These are phyloP conservation scores for Urocynchramus pylzowi DNA, from an alignment of 2,113 vertebrate genomes.

Conservation along the genomic window DNA sequence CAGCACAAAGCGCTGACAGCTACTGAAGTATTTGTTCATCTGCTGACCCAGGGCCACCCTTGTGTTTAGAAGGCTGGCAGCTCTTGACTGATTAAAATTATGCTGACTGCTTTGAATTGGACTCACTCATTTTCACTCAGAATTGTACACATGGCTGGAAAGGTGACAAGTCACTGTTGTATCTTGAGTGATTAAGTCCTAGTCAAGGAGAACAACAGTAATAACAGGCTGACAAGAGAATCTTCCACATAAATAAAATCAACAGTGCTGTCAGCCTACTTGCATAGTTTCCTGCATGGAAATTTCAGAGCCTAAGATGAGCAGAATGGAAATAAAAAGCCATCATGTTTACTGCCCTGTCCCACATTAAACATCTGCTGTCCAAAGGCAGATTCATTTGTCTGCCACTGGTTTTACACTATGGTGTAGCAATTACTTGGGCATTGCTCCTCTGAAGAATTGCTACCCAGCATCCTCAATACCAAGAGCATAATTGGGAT, in stretches of 20 bases:
- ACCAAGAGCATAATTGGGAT: neutral
- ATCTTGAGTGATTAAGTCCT: slow-evolving; percentile 17
- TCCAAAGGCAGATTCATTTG: neutral
- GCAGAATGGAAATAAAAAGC: neutral
- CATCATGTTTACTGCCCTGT: neutral
- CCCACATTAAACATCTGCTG: neutral
- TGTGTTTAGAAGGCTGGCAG: neutral
- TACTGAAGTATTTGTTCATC: neutral
- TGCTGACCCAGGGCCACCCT: neutral
- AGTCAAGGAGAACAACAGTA: neutral
- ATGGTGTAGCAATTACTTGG: neutral
- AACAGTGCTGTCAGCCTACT: neutral
- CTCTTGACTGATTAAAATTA: neutral
- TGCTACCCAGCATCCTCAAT: neutral
- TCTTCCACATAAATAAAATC: slow-evolving; percentile 1
- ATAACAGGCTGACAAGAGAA: neutral
- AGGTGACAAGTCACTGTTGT: neutral
- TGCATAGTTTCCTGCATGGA: neutral
- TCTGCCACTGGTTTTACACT: neutral
- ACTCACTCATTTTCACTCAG: neutral
- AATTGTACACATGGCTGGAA: neutral
- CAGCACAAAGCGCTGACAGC: neutral
- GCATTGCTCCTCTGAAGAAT: neutral
- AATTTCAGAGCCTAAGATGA: neutral
- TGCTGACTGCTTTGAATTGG: neutral